phyloP scores from a whole-genome alignment of 1,140 invertebrate genomes.

The Conus betulinus region DNA sequence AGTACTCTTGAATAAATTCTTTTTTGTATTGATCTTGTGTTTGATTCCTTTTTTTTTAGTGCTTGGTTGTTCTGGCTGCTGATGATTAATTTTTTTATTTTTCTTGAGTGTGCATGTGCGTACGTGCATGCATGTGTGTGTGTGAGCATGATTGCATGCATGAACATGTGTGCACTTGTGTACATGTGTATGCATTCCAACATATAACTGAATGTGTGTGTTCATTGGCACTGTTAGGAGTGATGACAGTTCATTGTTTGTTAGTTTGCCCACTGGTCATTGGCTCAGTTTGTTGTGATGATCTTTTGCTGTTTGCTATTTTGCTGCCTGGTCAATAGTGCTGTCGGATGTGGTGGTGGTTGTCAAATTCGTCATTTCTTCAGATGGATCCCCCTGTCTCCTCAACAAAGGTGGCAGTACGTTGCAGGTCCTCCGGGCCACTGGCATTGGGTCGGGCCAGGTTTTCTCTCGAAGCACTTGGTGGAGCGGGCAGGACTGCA shows the following conservation, averaged over 20 bases:
- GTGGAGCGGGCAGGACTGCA: too few species aligned
- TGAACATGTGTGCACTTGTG: background rate
- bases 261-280: too few species aligned
- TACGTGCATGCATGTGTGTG: background rate
- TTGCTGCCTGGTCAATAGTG: background rate
- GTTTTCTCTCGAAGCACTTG: too few species aligned
- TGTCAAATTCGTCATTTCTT: too few species aligned
- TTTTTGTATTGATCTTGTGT: background rate
- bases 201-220: background rate
- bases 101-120: background rate
- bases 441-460: too few species aligned
- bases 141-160: background rate
- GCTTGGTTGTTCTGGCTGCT: background rate
- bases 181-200: background rate
- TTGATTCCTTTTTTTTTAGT: background rate
- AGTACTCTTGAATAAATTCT: background rate
- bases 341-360: background rate
- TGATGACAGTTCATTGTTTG: background rate
- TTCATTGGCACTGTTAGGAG: background rate
- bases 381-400: too few species aligned
- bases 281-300: too few species aligned
- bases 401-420: too few species aligned
- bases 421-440: too few species aligned
- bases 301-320: background rate
- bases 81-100: background rate